These are phyloP conservation scores for Boloria selene DNA, from an alignment of 2,888 invertebrate genomes.

Conservation along the genomic window DNA sequence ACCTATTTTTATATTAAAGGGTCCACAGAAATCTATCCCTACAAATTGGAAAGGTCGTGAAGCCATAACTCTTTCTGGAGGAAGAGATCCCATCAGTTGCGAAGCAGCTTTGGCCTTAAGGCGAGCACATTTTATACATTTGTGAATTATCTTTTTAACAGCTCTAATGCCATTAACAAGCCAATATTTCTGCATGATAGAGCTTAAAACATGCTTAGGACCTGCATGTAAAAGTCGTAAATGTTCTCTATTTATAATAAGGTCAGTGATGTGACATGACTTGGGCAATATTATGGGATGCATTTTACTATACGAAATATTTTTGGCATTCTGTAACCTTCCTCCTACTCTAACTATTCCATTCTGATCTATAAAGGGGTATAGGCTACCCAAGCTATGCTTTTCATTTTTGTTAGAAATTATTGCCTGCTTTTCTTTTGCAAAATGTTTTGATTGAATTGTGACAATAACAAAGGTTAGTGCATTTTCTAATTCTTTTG, in stretches of 20 bases:
- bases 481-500: no score
- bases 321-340: slow-evolving; percentile 19
- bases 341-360: slow-evolving; percentile 20
- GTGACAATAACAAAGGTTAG: no score
- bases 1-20: slow-evolving; percentile 27
- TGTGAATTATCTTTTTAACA: no score
- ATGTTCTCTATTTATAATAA: slow-evolving; percentile 12
- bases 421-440: no score
- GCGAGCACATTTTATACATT: no score
- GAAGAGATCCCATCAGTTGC: slow-evolving; percentile 3
- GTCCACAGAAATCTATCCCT: slow-evolving; percentile 32
- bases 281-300: slow-evolving; percentile 23
- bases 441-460: no score
- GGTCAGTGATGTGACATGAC: neutral
- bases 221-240: slow-evolving; percentile 22
- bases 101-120: slow-evolving; percentile 11
- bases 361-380: slow-evolving; percentile 15
- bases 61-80: neutral
- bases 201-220: slow-evolving; percentile 10
- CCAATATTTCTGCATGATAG: slow-evolving; percentile 22
- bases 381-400: neutral
- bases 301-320: neutral
- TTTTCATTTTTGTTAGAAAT: no score
- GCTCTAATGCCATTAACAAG: no score
- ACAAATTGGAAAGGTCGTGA: slow-evolving; percentile 15